These are phyloP conservation scores for Athalia circularis DNA, from an alignment of 2,888 invertebrate genomes.

Conservation along the genomic window DNA sequence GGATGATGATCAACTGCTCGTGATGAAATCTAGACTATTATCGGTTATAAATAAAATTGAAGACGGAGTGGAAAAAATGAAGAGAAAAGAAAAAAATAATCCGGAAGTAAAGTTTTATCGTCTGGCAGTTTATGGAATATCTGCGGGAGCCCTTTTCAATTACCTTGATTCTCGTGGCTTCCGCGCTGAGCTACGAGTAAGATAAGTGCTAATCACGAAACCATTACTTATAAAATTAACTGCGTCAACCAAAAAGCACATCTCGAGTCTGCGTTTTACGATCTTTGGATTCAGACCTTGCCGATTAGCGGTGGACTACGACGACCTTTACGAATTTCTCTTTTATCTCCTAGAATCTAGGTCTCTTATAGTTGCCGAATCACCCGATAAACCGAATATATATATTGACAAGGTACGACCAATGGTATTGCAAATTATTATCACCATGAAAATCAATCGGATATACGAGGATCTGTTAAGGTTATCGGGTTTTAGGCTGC, in stretches of 20 bases:
- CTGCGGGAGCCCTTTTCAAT: neutral
- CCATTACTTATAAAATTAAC: neutral
- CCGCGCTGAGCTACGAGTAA: neutral
- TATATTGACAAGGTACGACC: too few relatives aligned
- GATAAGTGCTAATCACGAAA: neutral
- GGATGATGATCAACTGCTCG: too few relatives aligned
- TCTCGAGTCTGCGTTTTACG: neutral
- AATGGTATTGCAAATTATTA: neutral
- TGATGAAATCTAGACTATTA: too few relatives aligned
- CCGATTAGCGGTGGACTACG: neutral
- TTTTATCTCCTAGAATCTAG: too few relatives aligned
- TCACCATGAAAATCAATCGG: neutral
- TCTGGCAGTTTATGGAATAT: too few relatives aligned
- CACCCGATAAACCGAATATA: too few relatives aligned
- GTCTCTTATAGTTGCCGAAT: too few relatives aligned
- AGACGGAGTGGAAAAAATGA: neutral
- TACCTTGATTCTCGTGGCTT: neutral
- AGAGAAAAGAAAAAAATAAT: neutral
- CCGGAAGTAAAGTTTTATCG: neutral
- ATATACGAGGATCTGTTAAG: neutral
- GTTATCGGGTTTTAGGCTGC: neutral
- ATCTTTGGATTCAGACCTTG: neutral
- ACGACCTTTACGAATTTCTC: too few relatives aligned
- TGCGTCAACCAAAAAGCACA: neutral
- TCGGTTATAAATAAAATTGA: too few relatives aligned